Evolutionary conservation across 2,797 vertebrate genomes (phyloP).

Genomic region (Coregonus sp.): DNA sequence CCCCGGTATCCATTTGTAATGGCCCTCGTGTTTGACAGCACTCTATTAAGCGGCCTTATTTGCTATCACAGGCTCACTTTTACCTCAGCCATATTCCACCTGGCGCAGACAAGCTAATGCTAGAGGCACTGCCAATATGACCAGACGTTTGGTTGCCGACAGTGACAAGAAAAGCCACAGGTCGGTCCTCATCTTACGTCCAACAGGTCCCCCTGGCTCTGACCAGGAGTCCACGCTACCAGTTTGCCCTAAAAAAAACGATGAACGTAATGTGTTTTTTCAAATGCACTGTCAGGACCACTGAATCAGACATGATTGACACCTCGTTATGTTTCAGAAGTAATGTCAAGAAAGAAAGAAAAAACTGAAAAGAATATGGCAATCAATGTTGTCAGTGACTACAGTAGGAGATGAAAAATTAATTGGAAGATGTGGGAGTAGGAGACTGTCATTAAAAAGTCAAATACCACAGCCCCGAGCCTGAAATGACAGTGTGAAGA

Average conservation of each 20-base stretch:
- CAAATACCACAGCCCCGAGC: slow-evolving; percentile 38
- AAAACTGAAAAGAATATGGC: slow-evolving; percentile 13
- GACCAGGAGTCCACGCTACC: slow-evolving; percentile 9
- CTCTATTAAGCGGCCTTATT: slow-evolving; percentile 59
- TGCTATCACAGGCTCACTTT: slow-evolving; percentile 48
- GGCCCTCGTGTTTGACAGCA: slow-evolving; percentile 56
- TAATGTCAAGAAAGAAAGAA: not conserved
- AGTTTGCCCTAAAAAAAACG: not conserved
- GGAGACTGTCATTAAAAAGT: slow-evolving; percentile 52
- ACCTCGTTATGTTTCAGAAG: slow-evolving; percentile 9
- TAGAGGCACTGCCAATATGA: slow-evolving; percentile 62
- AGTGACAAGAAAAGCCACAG: slow-evolving; percentile 47
- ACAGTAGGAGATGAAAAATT: not conserved
- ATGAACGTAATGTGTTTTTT: slow-evolving; percentile 10
- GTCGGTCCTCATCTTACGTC: slow-evolving; percentile 44
- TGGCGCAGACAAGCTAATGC: slow-evolving; percentile 35
- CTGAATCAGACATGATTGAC: slow-evolving; percentile 32
- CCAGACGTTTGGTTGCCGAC: slow-evolving; percentile 54
- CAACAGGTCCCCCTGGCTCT: slow-evolving; percentile 12
- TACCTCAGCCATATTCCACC: slow-evolving; percentile 52
- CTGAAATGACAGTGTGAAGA: slow-evolving; percentile 44
- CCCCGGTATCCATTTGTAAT: slow-evolving; percentile 43
- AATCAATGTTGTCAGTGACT: slow-evolving; percentile 18
- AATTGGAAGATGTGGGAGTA: slow-evolving; percentile 31
- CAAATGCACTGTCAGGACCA: slow-evolving; percentile 22